phyloP scores from a whole-genome alignment of 2,113 vertebrate genomes.

The Collichthys lucidus region DNA sequence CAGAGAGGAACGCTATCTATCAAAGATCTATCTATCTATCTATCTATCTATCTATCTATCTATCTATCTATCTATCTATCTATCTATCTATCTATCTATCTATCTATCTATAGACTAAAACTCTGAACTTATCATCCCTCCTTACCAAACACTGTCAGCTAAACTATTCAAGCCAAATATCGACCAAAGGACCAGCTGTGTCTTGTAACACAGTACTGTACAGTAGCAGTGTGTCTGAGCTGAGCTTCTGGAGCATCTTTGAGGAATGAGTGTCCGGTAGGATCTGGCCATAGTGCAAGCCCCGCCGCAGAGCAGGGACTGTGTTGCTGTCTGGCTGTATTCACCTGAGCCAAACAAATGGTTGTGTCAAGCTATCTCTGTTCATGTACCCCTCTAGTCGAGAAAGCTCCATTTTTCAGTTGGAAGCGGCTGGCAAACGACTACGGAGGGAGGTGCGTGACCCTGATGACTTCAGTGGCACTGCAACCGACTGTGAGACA shows the following conservation, averaged over 20 bases:
- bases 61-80: no score
- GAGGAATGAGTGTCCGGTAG: conserved; percentile 75
- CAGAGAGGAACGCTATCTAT: background rate
- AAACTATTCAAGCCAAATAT: background rate
- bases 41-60: no score
- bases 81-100: no score
- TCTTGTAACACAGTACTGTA: conserved; percentile 28
- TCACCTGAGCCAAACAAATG: conserved; percentile 85
- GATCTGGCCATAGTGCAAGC: conserved; percentile 74
- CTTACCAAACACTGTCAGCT: background rate
- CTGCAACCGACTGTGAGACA: conserved; percentile 69
- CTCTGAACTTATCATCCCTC: background rate
- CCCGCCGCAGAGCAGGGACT: conserved; percentile 64
- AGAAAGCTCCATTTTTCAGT: conserved; percentile 82
- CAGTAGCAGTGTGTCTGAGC: conserved; percentile 23
- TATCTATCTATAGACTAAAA: no score
- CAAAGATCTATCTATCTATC: background rate
- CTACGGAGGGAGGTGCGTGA: conserved; percentile 73
- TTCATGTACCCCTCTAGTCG: conserved; percentile 77
- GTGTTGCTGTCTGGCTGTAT: conserved; percentile 76
- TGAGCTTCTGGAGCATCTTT: conserved; percentile 38
- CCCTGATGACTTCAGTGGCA: conserved; percentile 79
- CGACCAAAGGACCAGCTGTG: background rate
- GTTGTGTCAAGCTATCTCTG: conserved; percentile 81
- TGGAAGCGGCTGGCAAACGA: conserved; percentile 70